Evolutionary conservation across 2,888 invertebrate species (phyloP).

Genomic region (Oxycera nigricornis): DNA sequence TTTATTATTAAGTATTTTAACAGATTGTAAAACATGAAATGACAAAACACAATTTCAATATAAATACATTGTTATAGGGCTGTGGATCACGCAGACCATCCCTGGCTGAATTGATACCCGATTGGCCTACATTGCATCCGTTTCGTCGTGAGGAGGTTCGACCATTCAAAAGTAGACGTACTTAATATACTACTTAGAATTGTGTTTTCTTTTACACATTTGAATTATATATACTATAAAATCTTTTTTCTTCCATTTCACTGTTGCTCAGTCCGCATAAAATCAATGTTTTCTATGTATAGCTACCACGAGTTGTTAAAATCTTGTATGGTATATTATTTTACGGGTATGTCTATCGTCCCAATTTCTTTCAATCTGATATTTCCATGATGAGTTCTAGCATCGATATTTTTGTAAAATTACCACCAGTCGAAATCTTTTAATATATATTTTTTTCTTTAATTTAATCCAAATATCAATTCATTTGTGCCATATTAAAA

Average conservation of each 20-base stretch:
- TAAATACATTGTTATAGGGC: conserved; percentile 52
- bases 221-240: no score
- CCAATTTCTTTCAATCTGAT: no score
- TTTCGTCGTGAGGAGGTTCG: conserved; percentile 78
- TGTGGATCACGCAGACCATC: conserved; percentile 79
- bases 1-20: not conserved
- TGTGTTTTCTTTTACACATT: conserved; percentile 8
- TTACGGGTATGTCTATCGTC: no score
- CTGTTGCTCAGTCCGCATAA: not conserved
- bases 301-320: no score
- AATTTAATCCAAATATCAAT: no score
- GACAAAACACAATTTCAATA: not conserved
- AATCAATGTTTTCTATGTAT: no score
- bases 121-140: conserved; percentile 81
- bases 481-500: no score
- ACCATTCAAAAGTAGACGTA: conserved; percentile 53
- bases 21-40: not conserved
- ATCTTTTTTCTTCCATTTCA: not conserved
- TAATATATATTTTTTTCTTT: no score
- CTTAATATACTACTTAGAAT: conserved; percentile 46
- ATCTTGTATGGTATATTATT: no score
- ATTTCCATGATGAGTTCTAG: no score
- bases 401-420: no score
- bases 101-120: conserved; percentile 93
- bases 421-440: no score